phyloP scores from a whole-genome alignment of 2,888 invertebrate species.

The Plebejus melissa region DNA sequence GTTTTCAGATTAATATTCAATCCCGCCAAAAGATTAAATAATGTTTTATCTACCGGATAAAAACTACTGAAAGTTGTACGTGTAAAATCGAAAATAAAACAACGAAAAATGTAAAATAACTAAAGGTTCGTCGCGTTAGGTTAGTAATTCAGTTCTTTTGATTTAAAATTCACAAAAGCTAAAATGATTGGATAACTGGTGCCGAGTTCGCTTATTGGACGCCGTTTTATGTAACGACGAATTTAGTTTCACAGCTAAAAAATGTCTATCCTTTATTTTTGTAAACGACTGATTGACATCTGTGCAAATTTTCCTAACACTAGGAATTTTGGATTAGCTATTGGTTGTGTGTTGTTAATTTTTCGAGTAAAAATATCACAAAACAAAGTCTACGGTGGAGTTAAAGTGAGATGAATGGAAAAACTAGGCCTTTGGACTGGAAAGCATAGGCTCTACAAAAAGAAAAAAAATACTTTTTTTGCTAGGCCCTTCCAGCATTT shows the following conservation, averaged over 20 bases:
- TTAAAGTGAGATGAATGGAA: no score
- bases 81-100: background rate
- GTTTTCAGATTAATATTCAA: background rate
- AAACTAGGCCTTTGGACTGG: no score
- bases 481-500: no score
- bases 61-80: background rate
- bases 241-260: background rate
- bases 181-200: constrained; percentile 24
- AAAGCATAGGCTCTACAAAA: no score
- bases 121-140: constrained; percentile 11
- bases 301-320: background rate
- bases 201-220: constrained; percentile 16
- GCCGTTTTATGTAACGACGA: constrained; percentile 2
- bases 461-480: no score
- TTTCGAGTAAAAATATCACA: no score
- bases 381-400: no score
- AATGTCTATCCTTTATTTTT: background rate
- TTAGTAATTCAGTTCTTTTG: constrained; percentile 9
- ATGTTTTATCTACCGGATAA: background rate
- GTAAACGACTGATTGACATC: background rate
- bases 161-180: constrained; percentile 23
- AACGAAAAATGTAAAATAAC: background rate
- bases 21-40: background rate
- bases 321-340: background rate
- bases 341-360: no score